Percentiles rank a stretch among this genome's conserved stretches.
Evolutionary conservation across 2,797 vertebrate species (phyloP).

Genomic region (Leucoraja ocellata): DNA sequence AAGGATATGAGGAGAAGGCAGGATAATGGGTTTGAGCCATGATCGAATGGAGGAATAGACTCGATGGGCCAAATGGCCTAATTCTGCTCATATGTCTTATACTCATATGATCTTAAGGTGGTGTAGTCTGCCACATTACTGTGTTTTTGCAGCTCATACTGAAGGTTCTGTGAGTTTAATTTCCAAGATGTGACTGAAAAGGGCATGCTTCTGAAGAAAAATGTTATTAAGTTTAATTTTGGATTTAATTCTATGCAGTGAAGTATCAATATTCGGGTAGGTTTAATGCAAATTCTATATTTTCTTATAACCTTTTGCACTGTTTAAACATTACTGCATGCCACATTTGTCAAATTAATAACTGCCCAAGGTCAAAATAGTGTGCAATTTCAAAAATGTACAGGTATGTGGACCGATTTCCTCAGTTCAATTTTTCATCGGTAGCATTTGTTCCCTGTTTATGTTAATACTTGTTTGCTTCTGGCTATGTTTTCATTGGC

Average conservation of each 20-base stretch:
- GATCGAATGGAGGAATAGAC: too few species aligned
- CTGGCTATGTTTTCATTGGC: background rate
- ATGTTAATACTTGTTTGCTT: background rate
- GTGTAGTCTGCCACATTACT: background rate
- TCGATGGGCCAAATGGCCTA: too few species aligned
- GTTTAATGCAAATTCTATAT: constrained; percentile 18
- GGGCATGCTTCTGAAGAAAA: background rate
- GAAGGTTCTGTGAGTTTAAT: background rate
- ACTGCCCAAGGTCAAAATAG: too few species aligned
- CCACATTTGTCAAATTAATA: background rate
- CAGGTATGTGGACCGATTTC: background rate
- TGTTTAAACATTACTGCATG: background rate
- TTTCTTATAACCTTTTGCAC: background rate
- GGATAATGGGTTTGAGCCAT: too few species aligned
- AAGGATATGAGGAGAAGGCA: too few species aligned
- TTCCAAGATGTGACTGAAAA: background rate
- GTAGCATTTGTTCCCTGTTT: background rate
- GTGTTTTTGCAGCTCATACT: background rate
- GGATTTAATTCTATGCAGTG: background rate
- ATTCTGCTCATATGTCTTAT: too few species aligned
- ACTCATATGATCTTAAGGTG: background rate
- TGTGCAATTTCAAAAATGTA: background rate
- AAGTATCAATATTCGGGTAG: background rate
- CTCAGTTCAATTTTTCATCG: background rate
- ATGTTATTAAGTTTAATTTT: background rate